Conservation (phyloP, 2,888 invertebrate genomes). For the Melanostoma mellinum region DNA sequence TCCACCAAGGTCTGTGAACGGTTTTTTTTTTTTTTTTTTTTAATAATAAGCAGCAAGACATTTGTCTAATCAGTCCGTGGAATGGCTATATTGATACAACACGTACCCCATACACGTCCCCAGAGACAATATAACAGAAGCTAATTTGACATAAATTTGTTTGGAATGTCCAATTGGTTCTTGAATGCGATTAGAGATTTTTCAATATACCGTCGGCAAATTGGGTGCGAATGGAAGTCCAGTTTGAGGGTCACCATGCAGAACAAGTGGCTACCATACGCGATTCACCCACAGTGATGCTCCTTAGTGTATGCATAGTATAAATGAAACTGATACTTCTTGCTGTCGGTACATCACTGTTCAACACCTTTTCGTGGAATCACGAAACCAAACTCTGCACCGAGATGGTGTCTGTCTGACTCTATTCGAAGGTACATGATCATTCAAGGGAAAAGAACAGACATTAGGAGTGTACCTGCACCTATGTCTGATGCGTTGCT, state of each 20-base stretch:
- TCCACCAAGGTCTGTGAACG: slow-evolving; percentile 55
- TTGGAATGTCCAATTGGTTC: slow-evolving; percentile 64
- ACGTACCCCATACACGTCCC: slow-evolving; percentile 49
- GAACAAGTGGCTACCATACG: slow-evolving; percentile 3
- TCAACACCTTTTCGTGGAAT: slow-evolving; percentile 73
- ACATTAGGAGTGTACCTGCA: slow-evolving; percentile 47
- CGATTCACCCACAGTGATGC: slow-evolving; percentile 7
- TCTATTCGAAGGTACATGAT: slow-evolving; percentile 51
- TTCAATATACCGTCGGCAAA: slow-evolving; percentile 27
- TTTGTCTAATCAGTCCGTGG: slow-evolving; percentile 66
- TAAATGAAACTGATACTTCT: slow-evolving; percentile 64
- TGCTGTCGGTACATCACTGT: slow-evolving; percentile 70
- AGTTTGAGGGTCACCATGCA: slow-evolving; percentile 25
- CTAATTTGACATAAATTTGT: slow-evolving; percentile 69
- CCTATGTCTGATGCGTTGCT: slow-evolving; percentile 46
- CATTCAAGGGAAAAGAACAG: slow-evolving; percentile 57
- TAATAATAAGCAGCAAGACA: slow-evolving; percentile 71
- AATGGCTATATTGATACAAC: slow-evolving; percentile 50
- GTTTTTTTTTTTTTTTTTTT: slow-evolving; percentile 73
- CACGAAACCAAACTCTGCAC: slow-evolving; percentile 66
- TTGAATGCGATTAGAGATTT: slow-evolving; percentile 54
- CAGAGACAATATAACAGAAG: slow-evolving; percentile 59
- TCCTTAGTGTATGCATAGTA: background rate
- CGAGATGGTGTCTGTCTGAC: slow-evolving; percentile 68
- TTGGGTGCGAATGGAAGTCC: slow-evolving; percentile 22